A percentile compares a stretch with the other conserved stretches of the same genome.
phyloP scores from a whole-genome alignment of 2,113 vertebrate genomes.

The Xenus cinereus region DNA sequence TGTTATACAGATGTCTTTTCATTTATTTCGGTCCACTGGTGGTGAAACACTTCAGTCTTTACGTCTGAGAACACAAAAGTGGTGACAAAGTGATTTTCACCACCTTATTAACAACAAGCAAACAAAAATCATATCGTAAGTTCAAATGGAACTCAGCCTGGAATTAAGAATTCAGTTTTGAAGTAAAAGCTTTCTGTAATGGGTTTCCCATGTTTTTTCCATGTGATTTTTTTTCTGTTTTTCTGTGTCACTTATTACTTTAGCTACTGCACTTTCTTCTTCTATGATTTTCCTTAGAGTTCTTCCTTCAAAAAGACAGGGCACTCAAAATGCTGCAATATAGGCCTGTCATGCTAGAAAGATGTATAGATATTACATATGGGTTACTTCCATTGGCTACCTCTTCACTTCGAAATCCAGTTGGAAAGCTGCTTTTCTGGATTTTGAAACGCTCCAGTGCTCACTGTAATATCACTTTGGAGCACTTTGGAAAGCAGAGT shows the following conservation, averaged over 20 bases:
- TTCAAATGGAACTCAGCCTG: not conserved
- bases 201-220: not conserved
- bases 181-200: not conserved
- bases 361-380: not conserved
- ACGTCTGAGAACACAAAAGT: not conserved
- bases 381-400: not conserved
- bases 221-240: not conserved
- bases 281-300: not conserved
- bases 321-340: not conserved
- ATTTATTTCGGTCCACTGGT: not conserved
- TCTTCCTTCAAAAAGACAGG: not conserved
- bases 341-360: not conserved
- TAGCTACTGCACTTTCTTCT: not conserved
- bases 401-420: not conserved
- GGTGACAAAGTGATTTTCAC: not conserved
- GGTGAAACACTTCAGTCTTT: not conserved
- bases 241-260: not conserved
- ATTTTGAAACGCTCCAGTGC: not conserved
- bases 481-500: not conserved
- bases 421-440: not conserved
- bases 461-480: not conserved
- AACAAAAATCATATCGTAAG: not conserved
- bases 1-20: not conserved
- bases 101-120: not conserved
- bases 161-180: not conserved